A percentile compares a stretch with the other conserved stretches of the same genome.
Evolutionary conservation across 1,140 invertebrate species (phyloP).

Genomic region (Lepidotrigona ventralis): DNA sequence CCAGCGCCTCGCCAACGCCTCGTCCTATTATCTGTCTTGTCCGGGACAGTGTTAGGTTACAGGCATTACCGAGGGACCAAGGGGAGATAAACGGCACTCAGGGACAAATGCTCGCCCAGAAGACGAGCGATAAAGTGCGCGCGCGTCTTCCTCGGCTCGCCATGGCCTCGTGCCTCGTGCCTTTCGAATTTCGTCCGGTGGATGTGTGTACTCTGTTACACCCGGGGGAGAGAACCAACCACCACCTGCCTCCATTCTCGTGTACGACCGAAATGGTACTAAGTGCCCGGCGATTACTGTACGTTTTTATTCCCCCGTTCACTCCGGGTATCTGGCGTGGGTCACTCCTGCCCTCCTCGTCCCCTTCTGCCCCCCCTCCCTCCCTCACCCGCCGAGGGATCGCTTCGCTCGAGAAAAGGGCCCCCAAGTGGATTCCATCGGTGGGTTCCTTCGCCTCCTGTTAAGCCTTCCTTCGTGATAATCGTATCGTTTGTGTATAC

Average conservation of each 20-base stretch:
- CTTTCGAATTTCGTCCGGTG: constrained; percentile 36
- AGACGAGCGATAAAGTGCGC: constrained; percentile 61
- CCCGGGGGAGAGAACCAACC: background rate
- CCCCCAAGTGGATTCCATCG: background rate
- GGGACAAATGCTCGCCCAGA: constrained; percentile 67
- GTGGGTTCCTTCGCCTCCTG: constrained; percentile 14
- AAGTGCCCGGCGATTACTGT: constrained; percentile 58
- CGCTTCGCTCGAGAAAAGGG: constrained; percentile 29
- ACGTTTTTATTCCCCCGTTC: constrained; percentile 40
- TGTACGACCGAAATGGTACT: constrained; percentile 51
- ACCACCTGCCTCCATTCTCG: constrained; percentile 55
- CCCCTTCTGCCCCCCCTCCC: too few species aligned
- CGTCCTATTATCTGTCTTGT: constrained; percentile 65
- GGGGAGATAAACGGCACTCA: constrained; percentile 68
- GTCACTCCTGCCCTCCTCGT: too few species aligned
- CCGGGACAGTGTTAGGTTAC: constrained; percentile 70
- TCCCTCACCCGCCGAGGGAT: background rate
- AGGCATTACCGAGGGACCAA: constrained; percentile 60
- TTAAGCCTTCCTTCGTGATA: constrained; percentile 39
- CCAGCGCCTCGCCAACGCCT: constrained; percentile 37
- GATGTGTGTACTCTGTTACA: background rate
- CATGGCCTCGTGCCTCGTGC: background rate
- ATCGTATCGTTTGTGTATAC: constrained; percentile 49
- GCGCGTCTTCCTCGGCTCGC: constrained; percentile 42
- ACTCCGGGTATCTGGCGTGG: constrained; percentile 21